A percentile compares a stretch with the other conserved stretches of the same genome.
Conservation (phyloP, 2,113 vertebrate genomes). For the Alligator sinensis region DNA sequence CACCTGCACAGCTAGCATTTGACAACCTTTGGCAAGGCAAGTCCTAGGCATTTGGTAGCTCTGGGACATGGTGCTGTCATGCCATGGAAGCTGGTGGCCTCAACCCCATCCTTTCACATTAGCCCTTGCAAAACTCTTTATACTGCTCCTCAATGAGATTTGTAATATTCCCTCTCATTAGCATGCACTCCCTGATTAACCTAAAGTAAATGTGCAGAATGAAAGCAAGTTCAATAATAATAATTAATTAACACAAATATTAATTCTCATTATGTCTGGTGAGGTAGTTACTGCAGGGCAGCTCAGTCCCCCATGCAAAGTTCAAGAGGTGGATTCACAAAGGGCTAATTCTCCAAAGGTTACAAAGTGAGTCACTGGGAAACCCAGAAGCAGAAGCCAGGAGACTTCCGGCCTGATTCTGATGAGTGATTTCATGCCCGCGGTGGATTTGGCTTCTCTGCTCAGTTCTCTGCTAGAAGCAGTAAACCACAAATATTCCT, state of each 20-base stretch:
- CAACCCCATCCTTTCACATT: background rate
- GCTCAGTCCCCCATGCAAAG: background rate
- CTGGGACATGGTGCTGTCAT: background rate
- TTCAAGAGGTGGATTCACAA: background rate
- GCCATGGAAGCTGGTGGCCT: background rate
- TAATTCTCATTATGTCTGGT: background rate
- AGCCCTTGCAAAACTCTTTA: background rate
- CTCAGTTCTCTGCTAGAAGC: background rate
- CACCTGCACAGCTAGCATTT: background rate
- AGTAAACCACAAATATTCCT: background rate
- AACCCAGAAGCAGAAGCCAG: background rate
- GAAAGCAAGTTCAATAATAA: background rate
- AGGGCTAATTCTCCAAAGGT: background rate
- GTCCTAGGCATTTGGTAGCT: background rate
- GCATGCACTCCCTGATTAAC: background rate
- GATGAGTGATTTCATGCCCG: background rate
- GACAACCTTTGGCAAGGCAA: background rate
- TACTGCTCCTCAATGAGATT: background rate
- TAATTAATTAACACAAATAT: background rate
- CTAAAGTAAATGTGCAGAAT: background rate
- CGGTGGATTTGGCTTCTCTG: background rate
- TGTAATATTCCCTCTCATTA: constrained; percentile 5
- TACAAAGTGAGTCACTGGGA: background rate
- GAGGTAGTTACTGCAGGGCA: background rate
- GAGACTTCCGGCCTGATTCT: background rate